Percentiles rank a stretch among this genome's conserved stretches.
These are phyloP conservation scores for Bradynema listronoti DNA, from an alignment of 1,140 invertebrate genomes.

Conservation along the genomic window DNA sequence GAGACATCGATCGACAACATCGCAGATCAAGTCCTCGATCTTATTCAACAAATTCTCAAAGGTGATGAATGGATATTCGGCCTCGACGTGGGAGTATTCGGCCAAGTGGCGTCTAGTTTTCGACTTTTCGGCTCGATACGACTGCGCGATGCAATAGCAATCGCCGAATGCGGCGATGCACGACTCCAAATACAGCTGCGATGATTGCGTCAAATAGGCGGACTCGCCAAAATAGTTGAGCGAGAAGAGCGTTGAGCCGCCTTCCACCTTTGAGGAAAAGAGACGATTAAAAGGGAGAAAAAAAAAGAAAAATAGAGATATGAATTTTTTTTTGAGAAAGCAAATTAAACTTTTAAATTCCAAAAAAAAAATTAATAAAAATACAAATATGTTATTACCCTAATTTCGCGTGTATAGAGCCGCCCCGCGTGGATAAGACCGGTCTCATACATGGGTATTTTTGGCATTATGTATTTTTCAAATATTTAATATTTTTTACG, in stretches of 20 bases:
- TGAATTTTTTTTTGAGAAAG: not conserved
- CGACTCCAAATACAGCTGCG: slow-evolving; percentile 96
- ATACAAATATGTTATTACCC: too few species aligned
- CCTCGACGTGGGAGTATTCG: slow-evolving; percentile 94
- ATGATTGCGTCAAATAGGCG: slow-evolving; percentile 93
- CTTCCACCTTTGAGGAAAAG: slow-evolving; percentile 74
- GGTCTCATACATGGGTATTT: too few species aligned
- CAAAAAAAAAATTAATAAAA: slow-evolving; percentile 19
- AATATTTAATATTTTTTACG: too few species aligned
- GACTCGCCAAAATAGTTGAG: slow-evolving; percentile 82
- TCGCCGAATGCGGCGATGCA: slow-evolving; percentile 86
- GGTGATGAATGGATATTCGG: slow-evolving; percentile 86
- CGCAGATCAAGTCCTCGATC: slow-evolving; percentile 88
- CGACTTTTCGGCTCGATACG: slow-evolving; percentile 93
- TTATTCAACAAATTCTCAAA: slow-evolving; percentile 83
- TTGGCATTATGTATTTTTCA: too few species aligned
- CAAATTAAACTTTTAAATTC: not conserved
- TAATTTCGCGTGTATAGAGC: too few species aligned
- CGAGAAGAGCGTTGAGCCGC: slow-evolving; percentile 93
- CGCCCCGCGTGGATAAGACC: too few species aligned
- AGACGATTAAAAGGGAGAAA: slow-evolving; percentile 8
- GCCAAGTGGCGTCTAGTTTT: slow-evolving; percentile 90
- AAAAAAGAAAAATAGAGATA: slow-evolving; percentile 5
- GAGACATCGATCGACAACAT: slow-evolving; percentile 84
- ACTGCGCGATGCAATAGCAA: slow-evolving; percentile 93